These are phyloP conservation scores for Syritta pipiens DNA, from an alignment of 2,888 invertebrate species.

Conservation along the genomic window DNA sequence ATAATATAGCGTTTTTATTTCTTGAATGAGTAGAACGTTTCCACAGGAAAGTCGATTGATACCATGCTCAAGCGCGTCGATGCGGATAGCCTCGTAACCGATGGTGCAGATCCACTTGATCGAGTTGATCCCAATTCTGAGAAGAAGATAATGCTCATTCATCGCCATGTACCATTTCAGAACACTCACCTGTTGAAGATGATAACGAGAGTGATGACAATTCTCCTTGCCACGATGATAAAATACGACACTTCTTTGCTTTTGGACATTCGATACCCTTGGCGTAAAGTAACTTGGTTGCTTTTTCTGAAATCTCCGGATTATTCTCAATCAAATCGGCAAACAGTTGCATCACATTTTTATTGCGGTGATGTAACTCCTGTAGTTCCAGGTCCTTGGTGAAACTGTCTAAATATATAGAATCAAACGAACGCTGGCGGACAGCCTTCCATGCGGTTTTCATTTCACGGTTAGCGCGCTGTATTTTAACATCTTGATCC, in stretches of 20 bases:
- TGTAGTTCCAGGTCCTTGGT: constrained; percentile 81
- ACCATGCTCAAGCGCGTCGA: constrained; percentile 73
- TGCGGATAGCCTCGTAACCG: constrained; percentile 37
- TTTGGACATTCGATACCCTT: constrained; percentile 77
- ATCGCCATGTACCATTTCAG: not conserved
- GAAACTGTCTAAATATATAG: constrained; percentile 72
- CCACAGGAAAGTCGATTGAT: constrained; percentile 74
- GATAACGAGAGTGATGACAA: constrained; percentile 70
- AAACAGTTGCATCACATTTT: constrained; percentile 81
- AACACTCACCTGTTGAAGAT: constrained; percentile 72
- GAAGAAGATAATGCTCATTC: not conserved
- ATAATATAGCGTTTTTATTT: constrained; percentile 3
- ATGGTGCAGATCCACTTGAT: constrained; percentile 17
- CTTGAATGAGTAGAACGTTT: not conserved
- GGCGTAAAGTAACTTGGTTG: constrained; percentile 74
- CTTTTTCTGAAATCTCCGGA: constrained; percentile 73
- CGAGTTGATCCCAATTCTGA: constrained; percentile 38
- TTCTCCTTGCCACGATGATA: constrained; percentile 75
- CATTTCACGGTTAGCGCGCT: constrained; percentile 78
- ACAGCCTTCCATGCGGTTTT: constrained; percentile 73
- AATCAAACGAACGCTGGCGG: constrained; percentile 73
- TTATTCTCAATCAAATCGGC: constrained; percentile 79
- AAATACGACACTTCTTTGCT: constrained; percentile 72
- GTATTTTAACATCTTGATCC: constrained; percentile 76
- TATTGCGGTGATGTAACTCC: constrained; percentile 83